Percentiles rank a stretch among this genome's conserved stretches.
phyloP scores from a whole-genome alignment of 2,797 vertebrate species.

The Brotula barbata region DNA sequence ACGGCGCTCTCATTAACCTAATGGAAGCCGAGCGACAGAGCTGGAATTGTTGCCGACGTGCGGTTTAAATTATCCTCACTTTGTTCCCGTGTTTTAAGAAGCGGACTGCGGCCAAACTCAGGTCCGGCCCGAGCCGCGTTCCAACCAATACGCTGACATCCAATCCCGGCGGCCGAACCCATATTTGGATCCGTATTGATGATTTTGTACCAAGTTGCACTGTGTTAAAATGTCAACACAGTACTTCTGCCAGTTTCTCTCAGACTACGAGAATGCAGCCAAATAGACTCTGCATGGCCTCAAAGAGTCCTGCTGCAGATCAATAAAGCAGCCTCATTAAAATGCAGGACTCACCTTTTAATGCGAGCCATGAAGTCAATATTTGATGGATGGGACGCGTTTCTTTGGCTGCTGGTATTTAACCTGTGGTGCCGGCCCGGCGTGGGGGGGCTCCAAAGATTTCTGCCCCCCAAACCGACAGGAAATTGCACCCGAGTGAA shows the following conservation, averaged over 20 bases:
- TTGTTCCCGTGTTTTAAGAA: too few species aligned
- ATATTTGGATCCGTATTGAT: constrained; percentile 38
- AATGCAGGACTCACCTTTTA: constrained; percentile 58
- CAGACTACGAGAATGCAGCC: constrained; percentile 38
- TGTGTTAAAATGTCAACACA: constrained; percentile 30
- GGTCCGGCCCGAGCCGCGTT: too few species aligned
- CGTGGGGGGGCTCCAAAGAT: constrained; percentile 11
- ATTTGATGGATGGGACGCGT: constrained; percentile 68
- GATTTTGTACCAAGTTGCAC: constrained; percentile 5
- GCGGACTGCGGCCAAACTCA: too few species aligned
- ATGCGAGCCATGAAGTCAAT: constrained; percentile 61
- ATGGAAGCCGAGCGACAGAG: too few species aligned
- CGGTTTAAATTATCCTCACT: too few species aligned
- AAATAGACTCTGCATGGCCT: constrained; percentile 26
- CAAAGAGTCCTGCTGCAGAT: constrained; percentile 39
- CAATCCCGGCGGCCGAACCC: too few species aligned
- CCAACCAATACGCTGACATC: too few species aligned
- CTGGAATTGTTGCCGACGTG: too few species aligned
- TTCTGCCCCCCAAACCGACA: constrained; percentile 18
- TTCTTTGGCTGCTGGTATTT: constrained; percentile 58
- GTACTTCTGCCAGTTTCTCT: constrained; percentile 38
- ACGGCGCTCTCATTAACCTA: too few species aligned
- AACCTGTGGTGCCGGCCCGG: constrained; percentile 41
- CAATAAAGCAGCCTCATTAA: constrained; percentile 60
- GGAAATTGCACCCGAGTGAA: constrained; percentile 21